phyloP scores from a whole-genome alignment of 2,797 vertebrate species.

The Pseudochromis fuscus region DNA sequence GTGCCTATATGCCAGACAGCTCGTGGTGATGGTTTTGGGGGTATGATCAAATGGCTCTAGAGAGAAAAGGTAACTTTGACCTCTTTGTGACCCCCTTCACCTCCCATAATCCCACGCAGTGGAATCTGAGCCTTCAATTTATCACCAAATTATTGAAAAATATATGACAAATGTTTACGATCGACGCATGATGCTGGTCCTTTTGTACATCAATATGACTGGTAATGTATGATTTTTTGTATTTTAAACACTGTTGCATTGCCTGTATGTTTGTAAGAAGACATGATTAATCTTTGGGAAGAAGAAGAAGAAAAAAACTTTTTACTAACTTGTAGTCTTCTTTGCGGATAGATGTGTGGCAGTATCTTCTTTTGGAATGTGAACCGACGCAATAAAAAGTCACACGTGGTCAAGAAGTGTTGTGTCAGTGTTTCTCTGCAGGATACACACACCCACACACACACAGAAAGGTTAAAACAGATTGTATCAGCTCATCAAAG shows the following conservation, averaged over 20 bases:
- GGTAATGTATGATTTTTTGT: slow-evolving; percentile 72
- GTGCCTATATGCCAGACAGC: slow-evolving; percentile 34
- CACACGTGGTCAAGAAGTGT: slow-evolving; percentile 78
- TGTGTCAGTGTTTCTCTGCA: slow-evolving; percentile 65
- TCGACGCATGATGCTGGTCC: slow-evolving; percentile 57
- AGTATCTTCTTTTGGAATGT: slow-evolving; percentile 81
- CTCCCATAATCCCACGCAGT: slow-evolving; percentile 61
- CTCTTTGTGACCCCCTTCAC: slow-evolving; percentile 67
- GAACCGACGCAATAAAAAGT: slow-evolving; percentile 83
- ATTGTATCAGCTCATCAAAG: too few species aligned
- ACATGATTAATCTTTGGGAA: slow-evolving; percentile 77
- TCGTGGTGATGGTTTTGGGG: slow-evolving; percentile 64
- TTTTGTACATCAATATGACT: slow-evolving; percentile 65
- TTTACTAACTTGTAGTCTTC: slow-evolving; percentile 86
- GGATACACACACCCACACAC: background rate
- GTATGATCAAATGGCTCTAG: slow-evolving; percentile 69
- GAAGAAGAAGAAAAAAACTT: slow-evolving; percentile 66
- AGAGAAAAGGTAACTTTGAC: slow-evolving; percentile 72
- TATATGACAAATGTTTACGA: slow-evolving; percentile 34
- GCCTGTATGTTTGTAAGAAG: slow-evolving; percentile 79
- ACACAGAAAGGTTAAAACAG: background rate
- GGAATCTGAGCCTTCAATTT: slow-evolving; percentile 47
- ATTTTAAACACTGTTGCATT: slow-evolving; percentile 72
- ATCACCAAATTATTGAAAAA: slow-evolving; percentile 29
- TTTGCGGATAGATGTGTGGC: slow-evolving; percentile 83